Percentiles rank a stretch among this genome's conserved stretches.
Conservation (phyloP, 2,797 vertebrate genomes). For the Notolepis coatsorum region DNA sequence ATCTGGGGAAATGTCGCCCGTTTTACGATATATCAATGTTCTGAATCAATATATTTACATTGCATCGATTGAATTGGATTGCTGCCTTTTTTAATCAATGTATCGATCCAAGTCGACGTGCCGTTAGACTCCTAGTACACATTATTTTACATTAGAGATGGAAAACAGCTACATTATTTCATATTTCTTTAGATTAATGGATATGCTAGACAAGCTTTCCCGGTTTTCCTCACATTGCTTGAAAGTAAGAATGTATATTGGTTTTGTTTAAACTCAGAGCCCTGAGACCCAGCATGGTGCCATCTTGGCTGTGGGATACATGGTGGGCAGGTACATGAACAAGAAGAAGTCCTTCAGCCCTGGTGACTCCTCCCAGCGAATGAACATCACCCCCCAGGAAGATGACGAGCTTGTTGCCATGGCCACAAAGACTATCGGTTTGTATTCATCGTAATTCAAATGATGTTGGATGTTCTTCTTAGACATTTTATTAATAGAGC, state of each 20-base stretch:
- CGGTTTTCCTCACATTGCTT: neutral
- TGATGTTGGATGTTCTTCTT: too few relatives aligned
- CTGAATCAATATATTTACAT: too few relatives aligned
- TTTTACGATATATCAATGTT: too few relatives aligned
- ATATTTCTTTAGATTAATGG: too few relatives aligned
- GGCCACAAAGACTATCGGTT: constrained; percentile 93
- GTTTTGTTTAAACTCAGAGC: constrained; percentile 78
- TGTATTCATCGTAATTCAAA: constrained; percentile 25
- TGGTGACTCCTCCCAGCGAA: constrained; percentile 69
- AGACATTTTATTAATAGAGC: too few relatives aligned
- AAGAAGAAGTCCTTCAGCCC: constrained; percentile 78
- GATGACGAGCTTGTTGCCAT: constrained; percentile 89
- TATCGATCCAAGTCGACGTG: too few relatives aligned
- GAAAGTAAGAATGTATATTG: constrained; percentile 1
- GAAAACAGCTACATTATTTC: neutral
- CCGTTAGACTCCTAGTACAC: too few relatives aligned
- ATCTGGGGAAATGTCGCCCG: too few relatives aligned
- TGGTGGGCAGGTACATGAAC: constrained; percentile 92
- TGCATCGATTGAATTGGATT: too few relatives aligned
- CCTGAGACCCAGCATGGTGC: constrained; percentile 96
- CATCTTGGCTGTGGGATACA: constrained; percentile 94
- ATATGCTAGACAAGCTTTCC: neutral
- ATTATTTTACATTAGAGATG: neutral
- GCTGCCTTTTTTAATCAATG: too few relatives aligned
- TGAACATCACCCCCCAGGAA: constrained; percentile 75